Evolutionary conservation across 2,113 vertebrate species (phyloP), one percentile per base, ranked within the genome.

Genomic region (Oostethus manadensis): DNA sequence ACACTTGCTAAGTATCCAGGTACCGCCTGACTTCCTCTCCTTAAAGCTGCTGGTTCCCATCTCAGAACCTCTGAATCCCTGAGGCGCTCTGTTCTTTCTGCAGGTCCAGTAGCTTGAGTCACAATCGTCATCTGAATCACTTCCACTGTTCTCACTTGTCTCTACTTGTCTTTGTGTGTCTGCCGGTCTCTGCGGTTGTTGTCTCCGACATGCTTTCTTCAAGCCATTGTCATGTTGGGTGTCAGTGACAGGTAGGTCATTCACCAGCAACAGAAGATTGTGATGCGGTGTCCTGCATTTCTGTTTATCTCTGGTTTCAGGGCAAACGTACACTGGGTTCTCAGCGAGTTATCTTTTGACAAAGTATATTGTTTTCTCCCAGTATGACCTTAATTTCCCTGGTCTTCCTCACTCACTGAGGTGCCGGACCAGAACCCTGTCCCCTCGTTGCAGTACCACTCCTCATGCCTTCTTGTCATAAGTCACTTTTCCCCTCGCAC

Each of bases 211-310:
- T 45, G 44, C 17, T 45, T 45, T 45, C 44, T 45, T 45, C 44
- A 44, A 13, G 43, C 13, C 16, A 1, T 10, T 5, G 1, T 44
- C 4, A 44, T 10, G 3, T 44, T 10, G 44, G 15, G 15, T 45
- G 15, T 17, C 44, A 17, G 17, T 3, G 21, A 67, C 65, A 47
- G 69, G 69, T 21, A 66, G 5, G 8, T 66, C 58, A 21, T 53
- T 72, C 3, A 66, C 58, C 14, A 48, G n/a, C 9, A 72, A 22
- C 0, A 72, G 63, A 5, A 66, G 42, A 18, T 72, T 72, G 0
- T 16, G 46, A 10, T 66, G 63, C 15, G 61, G 26, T 14, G 62
- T 71, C 1, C 51, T 8, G 15, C 13, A 46, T 22, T 47, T 35
- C 2, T 33, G 23, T 26, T 49, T 22, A 1, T 63, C 61, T 47